Evolutionary conservation across 2,888 invertebrate genomes (phyloP), one percentile per base, ranked within the genome.

Genomic region (Phasia obesa): DNA sequence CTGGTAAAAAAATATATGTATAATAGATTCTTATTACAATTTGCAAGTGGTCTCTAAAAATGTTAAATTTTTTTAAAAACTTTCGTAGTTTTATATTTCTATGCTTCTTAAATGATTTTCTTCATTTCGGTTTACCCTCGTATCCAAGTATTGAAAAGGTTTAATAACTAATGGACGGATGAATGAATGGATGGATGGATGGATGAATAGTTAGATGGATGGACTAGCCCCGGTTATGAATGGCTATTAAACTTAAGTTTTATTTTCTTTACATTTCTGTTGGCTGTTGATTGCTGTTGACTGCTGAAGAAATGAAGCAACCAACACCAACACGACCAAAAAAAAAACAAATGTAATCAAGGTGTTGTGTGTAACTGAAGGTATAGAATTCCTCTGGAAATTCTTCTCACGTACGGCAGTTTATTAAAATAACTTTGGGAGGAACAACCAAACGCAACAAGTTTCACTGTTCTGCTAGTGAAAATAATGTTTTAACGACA

Each of bases 351-450:
- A 74, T 74, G 74, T 78, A 75, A 83, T 79, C 83, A 67, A 42
- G 67, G 55, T 79, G 62, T 75, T 79, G 71, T 55, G 70, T 49
- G 23, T 65, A 64, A 65, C 62, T 71, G 42, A 55, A 59, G 71
- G 35, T 53, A 44, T 71, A 67, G 60, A 70, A 78, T 74, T 77
- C 70, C 65, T 67, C 83, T 86, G 85, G 86, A 86, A 87, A 91
- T 91, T 89, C 91, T 73, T 85, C 88, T 90, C 91, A 91, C 91
- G 91, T 91, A 85, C 88, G 87, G 89, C 89, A 90, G 90, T 91
- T 91, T 91, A 91, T 91, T 91, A 91, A 91, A 91, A 91, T 91
- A 91, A 91, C 91, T 91, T 88, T 87, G 86, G 84, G 81, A 85
- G 79, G 79, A 80, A 77, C 75, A 80, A 49, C 75, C 74, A 78